These are phyloP conservation scores for Glyphotaelius pellucidus DNA, from an alignment of 2,888 invertebrate genomes.

Conservation along the genomic window DNA sequence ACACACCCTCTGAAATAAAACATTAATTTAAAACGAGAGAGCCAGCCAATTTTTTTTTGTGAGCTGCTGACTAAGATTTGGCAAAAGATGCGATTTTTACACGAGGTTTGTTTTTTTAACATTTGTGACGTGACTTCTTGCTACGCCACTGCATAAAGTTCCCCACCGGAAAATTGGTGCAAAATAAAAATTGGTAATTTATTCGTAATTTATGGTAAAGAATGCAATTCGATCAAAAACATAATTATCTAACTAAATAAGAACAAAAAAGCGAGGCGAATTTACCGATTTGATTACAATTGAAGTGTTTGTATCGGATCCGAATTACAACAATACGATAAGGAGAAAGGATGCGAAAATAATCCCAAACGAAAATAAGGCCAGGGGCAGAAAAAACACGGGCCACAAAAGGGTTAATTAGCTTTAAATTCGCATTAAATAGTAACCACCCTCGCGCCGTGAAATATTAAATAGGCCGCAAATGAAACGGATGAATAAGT, in stretches of 20 bases:
- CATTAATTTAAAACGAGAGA: background rate
- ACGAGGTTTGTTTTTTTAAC: background rate
- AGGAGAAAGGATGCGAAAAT: background rate
- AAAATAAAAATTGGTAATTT: background rate
- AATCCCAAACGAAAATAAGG: background rate
- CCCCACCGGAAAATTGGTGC: background rate
- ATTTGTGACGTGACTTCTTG: background rate
- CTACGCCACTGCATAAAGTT: background rate
- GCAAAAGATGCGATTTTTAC: background rate
- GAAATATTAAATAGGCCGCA: slow-evolving; percentile 26
- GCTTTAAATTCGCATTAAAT: slow-evolving; percentile 27
- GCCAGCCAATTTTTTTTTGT: background rate
- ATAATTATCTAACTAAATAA: too few relatives aligned
- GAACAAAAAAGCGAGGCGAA: too few relatives aligned
- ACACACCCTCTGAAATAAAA: background rate
- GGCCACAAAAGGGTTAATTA: slow-evolving; percentile 42
- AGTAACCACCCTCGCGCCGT: slow-evolving; percentile 3
- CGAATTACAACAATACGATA: background rate
- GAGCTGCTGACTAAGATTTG: background rate
- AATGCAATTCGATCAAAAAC: background rate
- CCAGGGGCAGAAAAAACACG: background rate
- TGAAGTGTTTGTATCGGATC: background rate
- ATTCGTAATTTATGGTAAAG: too few relatives aligned
- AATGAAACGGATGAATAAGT: slow-evolving; percentile 42
- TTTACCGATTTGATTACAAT: too few relatives aligned